Conservation (phyloP, 2,888 invertebrate species). For the Abrostola triplasia region DNA sequence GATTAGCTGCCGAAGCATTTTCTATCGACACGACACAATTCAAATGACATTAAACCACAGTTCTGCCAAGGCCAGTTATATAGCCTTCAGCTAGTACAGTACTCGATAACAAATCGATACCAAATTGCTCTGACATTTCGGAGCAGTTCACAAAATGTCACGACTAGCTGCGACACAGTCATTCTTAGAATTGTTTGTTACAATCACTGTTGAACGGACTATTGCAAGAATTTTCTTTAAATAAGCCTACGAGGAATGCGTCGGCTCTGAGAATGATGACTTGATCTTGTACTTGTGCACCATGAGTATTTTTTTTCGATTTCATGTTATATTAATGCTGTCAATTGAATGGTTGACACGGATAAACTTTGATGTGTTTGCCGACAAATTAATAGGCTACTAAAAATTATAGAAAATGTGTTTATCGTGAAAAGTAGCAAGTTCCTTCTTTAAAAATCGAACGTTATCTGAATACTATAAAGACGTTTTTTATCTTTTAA, state of each 20-base stretch:
- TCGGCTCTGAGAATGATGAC: background rate
- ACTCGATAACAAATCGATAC: constrained; percentile 52
- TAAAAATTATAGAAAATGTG: no score
- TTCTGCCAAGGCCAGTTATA: constrained; percentile 38
- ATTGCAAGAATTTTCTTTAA: background rate
- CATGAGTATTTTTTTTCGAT: no score
- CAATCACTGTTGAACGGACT: constrained; percentile 24
- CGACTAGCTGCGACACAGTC: constrained; percentile 39
- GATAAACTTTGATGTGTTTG: no score
- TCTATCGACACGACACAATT: constrained; percentile 15
- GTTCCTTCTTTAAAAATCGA: no score
- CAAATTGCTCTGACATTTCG: constrained; percentile 56
- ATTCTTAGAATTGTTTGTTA: constrained; percentile 44
- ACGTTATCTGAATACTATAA: no score
- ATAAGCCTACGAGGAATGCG: background rate
- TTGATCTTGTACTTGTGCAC: no score
- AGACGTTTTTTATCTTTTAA: no score
- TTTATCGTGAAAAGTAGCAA: no score
- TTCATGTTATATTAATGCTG: no score
- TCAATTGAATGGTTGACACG: no score
- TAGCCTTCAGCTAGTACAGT: constrained; percentile 46
- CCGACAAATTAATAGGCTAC: no score
- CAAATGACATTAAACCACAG: constrained; percentile 28
- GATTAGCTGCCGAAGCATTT: background rate
- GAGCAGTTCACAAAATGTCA: constrained; percentile 49